Base-by-base conservation (phyloP, 2,888 invertebrate genomes). In the Mycalesis mineus region DNA sequence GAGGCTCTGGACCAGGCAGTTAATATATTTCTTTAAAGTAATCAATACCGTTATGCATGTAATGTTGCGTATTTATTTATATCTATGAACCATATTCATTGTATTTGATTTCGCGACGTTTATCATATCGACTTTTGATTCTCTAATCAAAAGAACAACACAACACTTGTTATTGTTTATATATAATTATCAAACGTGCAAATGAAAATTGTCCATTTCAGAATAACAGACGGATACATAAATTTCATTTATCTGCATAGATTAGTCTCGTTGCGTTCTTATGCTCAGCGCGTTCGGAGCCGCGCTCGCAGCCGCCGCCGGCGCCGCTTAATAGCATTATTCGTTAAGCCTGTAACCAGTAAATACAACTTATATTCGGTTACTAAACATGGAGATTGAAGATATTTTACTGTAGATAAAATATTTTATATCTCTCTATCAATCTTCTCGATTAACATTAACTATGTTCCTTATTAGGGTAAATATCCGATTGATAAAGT, bases 241-340 rank as follows among this genome's bases (percentile, higher is more conserved):
- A 54, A 50, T 57, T 50, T 42, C 40, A 60, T 57, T 60, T 60
- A 57, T 51, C 54, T 52, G 45, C 45, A 45, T 57, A 57, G 45
- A 52, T 57, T 52, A 51, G 51, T 52, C 51, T 57, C 45, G 44
- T 50, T 49, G 40, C 45, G 31, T 57, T 47, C 41, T 55, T 55
- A 47, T 55, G 29, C 51, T 42, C 28, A 54, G 22, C 22, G 44
- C 37, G 44, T 44, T 53, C n/a, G n/a, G n/a, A n/a, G n/a, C n/a
- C n/a, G n/a, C n/a, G n/a, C n/a, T n/a, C n/a, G 54, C 45, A 51
- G 36, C 31, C 45, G 37, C 42, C 49, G 60, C 57, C 53, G 57
- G 49, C 57, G 53, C 57, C 54, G n/a, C 31, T 49, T 58, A 58
- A 61, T 58, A 51, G 44, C 42, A 58, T 58, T 55, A 58, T 58